These are phyloP conservation scores for Chelonus insularis DNA, from an alignment of 1,140 invertebrate species.

Conservation along the genomic window DNA sequence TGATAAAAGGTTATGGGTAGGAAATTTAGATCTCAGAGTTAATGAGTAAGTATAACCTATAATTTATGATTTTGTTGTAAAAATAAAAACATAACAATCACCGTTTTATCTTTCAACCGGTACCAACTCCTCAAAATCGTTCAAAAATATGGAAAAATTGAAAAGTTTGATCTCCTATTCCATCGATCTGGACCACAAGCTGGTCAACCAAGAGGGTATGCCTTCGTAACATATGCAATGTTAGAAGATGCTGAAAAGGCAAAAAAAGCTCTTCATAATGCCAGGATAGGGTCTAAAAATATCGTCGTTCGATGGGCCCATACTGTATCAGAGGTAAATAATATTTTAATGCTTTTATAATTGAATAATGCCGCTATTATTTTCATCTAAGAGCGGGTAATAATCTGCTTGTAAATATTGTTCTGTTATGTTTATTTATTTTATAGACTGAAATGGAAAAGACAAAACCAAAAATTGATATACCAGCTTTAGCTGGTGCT, in stretches of 20 bases:
- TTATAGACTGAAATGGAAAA: conserved; percentile 68
- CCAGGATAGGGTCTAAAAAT: conserved; percentile 72
- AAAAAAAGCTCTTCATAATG: conserved; percentile 74
- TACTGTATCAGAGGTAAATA: conserved; percentile 68
- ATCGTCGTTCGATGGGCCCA: conserved; percentile 84
- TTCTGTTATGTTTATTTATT: neutral
- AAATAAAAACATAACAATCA: conserved; percentile 11
- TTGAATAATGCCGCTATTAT: no score
- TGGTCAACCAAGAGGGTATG: conserved; percentile 89
- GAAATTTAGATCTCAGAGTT: conserved; percentile 83
- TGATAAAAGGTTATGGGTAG: conserved; percentile 84
- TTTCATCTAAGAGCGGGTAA: no score
- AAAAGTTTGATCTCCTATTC: conserved; percentile 93
- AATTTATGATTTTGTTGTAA: conserved; percentile 8
- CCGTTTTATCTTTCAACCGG: conserved; percentile 66
- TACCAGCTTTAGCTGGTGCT: conserved; percentile 73
- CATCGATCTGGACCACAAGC: conserved; percentile 85
- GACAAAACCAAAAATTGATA: conserved; percentile 73
- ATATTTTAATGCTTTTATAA: neutral
- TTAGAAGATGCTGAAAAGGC: conserved; percentile 69
- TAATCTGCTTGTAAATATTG: no score
- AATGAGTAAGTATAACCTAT: conserved; percentile 81
- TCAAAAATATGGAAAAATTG: conserved; percentile 87
- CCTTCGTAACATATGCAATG: conserved; percentile 83
- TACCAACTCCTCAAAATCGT: conserved; percentile 93